Conservation (phyloP, 2,888 invertebrate species). For the Melanchra persicariae region DNA sequence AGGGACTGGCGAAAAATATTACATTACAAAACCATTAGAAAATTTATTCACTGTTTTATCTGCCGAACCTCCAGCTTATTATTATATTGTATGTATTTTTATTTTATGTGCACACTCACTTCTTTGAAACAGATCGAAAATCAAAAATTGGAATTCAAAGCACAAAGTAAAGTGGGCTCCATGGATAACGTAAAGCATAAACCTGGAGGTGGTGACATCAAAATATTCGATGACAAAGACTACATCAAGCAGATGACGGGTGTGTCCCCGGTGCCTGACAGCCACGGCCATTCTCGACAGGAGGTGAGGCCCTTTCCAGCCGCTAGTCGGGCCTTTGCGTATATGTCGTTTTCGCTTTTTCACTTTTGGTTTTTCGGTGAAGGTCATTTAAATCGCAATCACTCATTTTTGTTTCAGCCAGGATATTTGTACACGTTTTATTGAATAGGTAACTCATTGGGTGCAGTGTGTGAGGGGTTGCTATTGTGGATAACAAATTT, state of each 20-base stretch:
- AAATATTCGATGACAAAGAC: constrained; percentile 98
- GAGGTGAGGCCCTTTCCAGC: constrained; percentile 85
- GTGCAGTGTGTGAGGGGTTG: constrained; percentile 63
- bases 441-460: constrained; percentile 78
- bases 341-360: constrained; percentile 72
- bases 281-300: constrained; percentile 84
- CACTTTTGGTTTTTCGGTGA: constrained; percentile 74
- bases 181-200: constrained; percentile 97
- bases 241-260: constrained; percentile 95
- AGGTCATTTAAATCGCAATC: constrained; percentile 73
- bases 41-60: constrained; percentile 26
- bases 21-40: background rate
- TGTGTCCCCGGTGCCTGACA: constrained; percentile 83
- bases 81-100: constrained; percentile 67
- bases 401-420: constrained; percentile 88
- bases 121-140: constrained; percentile 94
- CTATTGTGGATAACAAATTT: constrained; percentile 67
- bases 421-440: constrained; percentile 89
- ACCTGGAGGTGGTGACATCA: constrained; percentile 98
- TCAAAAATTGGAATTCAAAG: constrained; percentile 97
- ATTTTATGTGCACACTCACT: constrained; percentile 84
- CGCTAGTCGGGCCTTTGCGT: constrained; percentile 62
- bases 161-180: constrained; percentile 97
- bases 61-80: constrained; percentile 58
- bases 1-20: background rate